Conservation (phyloP, 2,797 vertebrate genomes). For the Phylloscopus collybita region DNA sequence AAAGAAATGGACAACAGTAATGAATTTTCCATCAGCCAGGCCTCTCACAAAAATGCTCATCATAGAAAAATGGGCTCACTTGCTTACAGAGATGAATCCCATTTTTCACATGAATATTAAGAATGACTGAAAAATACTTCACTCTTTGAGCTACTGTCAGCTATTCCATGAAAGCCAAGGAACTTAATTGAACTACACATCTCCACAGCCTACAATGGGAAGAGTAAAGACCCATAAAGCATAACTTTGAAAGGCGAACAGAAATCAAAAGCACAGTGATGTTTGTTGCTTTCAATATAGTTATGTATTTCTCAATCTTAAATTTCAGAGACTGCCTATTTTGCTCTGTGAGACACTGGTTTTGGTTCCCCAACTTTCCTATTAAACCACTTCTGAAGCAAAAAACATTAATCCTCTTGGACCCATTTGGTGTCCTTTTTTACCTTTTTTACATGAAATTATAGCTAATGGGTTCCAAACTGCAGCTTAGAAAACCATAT, state of each 20-base stretch:
- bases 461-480: not conserved
- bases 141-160: not conserved
- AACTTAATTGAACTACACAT: not conserved
- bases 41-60: not conserved
- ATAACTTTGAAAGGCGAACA: not conserved
- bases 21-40: not conserved
- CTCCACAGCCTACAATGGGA: not conserved
- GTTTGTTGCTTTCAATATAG: not conserved
- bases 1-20: accelerated
- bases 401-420: not conserved
- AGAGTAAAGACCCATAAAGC: not conserved
- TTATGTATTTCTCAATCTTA: not conserved
- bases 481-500: not conserved
- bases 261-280: not conserved
- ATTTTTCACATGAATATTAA: not conserved
- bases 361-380: not conserved
- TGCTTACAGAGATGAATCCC: not conserved
- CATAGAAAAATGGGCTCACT: not conserved
- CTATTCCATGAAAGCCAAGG: not conserved
- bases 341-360: not conserved
- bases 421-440: not conserved
- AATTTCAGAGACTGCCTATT: not conserved
- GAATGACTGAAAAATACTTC: not conserved
- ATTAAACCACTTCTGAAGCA: not conserved
- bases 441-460: too few species aligned